phyloP scores from a whole-genome alignment of 2,888 invertebrate genomes.

The Leptura quadrifasciata region DNA sequence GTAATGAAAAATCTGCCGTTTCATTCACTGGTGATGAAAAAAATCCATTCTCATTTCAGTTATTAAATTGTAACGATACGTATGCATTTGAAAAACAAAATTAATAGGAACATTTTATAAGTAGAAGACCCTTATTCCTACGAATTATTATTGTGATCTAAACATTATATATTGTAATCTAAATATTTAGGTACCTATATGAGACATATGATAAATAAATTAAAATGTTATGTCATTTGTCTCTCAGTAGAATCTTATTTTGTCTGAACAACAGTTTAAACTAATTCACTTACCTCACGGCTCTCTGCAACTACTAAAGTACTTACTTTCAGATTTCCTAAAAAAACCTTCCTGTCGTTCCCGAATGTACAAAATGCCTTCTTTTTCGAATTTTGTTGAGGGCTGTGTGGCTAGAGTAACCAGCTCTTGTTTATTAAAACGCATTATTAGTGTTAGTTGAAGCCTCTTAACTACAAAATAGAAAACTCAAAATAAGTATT shows the following conservation, averaged over 20 bases:
- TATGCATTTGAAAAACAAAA: too few relatives aligned
- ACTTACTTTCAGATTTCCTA: constrained; percentile 92
- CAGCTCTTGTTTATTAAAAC: constrained; percentile 93
- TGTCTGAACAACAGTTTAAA: constrained; percentile 30
- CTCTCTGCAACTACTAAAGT: constrained; percentile 1
- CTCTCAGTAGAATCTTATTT: background rate
- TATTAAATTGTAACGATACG: too few relatives aligned
- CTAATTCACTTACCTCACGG: constrained; percentile 20
- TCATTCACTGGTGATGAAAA: too few relatives aligned
- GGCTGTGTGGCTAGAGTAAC: constrained; percentile 90
- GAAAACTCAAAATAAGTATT: constrained; percentile 28
- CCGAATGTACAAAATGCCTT: constrained; percentile 89
- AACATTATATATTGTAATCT: too few relatives aligned
- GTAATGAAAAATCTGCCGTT: too few relatives aligned
- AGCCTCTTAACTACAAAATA: constrained; percentile 40
- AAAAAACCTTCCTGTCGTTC: constrained; percentile 95
- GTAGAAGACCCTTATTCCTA: too few relatives aligned
- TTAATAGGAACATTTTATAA: too few relatives aligned
- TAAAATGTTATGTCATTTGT: background rate
- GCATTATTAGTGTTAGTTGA: constrained; percentile 76
- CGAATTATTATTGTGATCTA: too few relatives aligned
- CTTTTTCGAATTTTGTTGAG: constrained; percentile 92
- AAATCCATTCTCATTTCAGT: too few relatives aligned
- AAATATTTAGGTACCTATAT: too few relatives aligned
- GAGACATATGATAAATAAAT: background rate